Base-by-base conservation (phyloP, 2,888 invertebrate species). In the Alviniconcha strummeri region DNA sequence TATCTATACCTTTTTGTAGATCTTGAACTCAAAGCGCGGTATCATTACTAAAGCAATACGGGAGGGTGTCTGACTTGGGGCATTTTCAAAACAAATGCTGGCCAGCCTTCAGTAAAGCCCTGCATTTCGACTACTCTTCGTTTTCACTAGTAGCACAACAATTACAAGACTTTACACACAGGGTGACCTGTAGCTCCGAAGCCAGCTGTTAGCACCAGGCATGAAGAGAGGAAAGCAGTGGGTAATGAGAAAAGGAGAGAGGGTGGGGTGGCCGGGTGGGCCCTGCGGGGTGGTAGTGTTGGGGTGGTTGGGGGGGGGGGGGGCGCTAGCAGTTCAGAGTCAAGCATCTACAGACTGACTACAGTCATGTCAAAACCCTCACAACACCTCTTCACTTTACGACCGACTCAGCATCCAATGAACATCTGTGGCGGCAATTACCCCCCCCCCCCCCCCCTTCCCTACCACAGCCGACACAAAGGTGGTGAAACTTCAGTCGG, bases 171-270 rank as follows among this genome's bases (percentile, higher is more conserved):
- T 55, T 57, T 77, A 77, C 19, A 60, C 5, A 19, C 57, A 36
- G 77, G 77, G 4, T 57, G 9, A 55, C n/a, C 77, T 77, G 60
- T 76, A 36, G 9, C 0, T 4, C n/a, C 57, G n/a, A n/a, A 52
- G 57, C 57, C 77, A 77, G 77, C 77, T 77, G 77, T 55, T 60
- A 57, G 77, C 77, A 77, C 60, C 57, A 9, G 60, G 77, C 77
- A 19, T 57, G 56, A 57, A 77, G 77, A 77, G 57, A 13, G 60
- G 60, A 60, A 77, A 76, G 75, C 77, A 60, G 77, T 77, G 77
- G 77, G 77, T 77, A 77, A 77, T 36, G 77, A 77, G 60, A 77
- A 77, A 77, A 77, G 5, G 19, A 60, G 57, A 19, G 15, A 55
- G 52, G 52, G 52, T 36, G 72, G 15, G 72, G n/a, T 15, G 77